A percentile compares a stretch with the other conserved stretches of the same genome.
phyloP scores from a whole-genome alignment of 2,797 vertebrate species.

The Anas georgica region DNA sequence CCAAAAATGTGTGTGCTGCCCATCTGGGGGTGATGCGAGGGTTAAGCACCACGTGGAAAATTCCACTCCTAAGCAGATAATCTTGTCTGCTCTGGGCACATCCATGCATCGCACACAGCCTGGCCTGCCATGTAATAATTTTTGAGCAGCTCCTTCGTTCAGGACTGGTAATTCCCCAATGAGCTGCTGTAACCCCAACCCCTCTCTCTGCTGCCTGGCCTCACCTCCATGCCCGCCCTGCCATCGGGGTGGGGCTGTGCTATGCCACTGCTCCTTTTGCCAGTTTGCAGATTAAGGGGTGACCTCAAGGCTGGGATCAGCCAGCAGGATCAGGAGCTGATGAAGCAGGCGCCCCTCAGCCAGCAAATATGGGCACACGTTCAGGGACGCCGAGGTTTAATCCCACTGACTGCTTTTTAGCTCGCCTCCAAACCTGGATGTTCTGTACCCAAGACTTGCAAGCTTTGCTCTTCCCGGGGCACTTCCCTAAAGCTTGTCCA shows the following conservation, averaged over 20 bases:
- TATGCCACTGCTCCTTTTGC: neutral
- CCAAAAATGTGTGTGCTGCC: rapidly evolving
- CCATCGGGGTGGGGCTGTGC: rapidly evolving
- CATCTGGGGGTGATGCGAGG: neutral
- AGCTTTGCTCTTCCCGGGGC: slow-evolving; percentile 20
- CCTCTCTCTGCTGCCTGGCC: neutral
- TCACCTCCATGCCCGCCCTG: neutral
- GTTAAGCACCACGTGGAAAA: slow-evolving; percentile 55
- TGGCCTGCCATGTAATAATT: slow-evolving; percentile 38
- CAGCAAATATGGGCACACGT: rapidly evolving
- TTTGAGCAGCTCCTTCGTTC: slow-evolving; percentile 44
- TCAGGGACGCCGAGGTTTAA: neutral
- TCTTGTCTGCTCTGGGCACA: slow-evolving; percentile 54
- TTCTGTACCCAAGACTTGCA: neutral
- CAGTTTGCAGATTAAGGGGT: neutral
- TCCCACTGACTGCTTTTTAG: slow-evolving; percentile 10
- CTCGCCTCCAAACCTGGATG: neutral
- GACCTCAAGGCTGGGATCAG: neutral
- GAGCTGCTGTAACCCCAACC: neutral
- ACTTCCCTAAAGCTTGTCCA: neutral
- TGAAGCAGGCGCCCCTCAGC: neutral
- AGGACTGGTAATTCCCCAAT: slow-evolving; percentile 41
- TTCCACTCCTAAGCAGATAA: slow-evolving; percentile 65
- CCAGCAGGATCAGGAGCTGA: neutral
- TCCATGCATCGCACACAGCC: neutral